Evolutionary conservation across 2,113 vertebrate species (phyloP).

Genomic region (Zingel zingel): DNA sequence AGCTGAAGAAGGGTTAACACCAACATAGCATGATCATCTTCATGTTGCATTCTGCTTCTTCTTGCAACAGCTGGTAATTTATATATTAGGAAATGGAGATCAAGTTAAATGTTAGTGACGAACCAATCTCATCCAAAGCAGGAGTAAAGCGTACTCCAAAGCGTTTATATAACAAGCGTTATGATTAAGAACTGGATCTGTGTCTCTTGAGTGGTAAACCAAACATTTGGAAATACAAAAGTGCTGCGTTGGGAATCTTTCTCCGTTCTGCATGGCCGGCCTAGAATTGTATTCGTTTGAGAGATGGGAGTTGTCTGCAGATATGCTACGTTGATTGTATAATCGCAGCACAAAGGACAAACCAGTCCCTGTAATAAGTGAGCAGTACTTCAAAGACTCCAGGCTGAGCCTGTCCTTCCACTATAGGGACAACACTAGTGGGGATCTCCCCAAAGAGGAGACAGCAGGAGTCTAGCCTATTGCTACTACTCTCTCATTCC

Average conservation of each 20-base stretch:
- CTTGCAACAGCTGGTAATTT: constrained; percentile 65
- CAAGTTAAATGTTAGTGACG: constrained; percentile 53
- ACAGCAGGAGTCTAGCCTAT: constrained; percentile 57
- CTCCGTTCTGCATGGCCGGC: background rate
- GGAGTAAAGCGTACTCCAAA: constrained; percentile 22
- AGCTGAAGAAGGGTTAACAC: constrained; percentile 53
- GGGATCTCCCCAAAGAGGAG: constrained; percentile 63
- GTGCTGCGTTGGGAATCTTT: background rate
- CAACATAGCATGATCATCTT: constrained; percentile 55
- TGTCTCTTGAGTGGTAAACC: constrained; percentile 23
- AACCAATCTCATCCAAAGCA: constrained; percentile 28
- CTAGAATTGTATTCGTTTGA: constrained; percentile 55
- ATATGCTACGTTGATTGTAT: constrained; percentile 39
- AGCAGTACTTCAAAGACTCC: constrained; percentile 67
- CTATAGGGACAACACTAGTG: constrained; percentile 46
- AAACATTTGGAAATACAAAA: constrained; percentile 45
- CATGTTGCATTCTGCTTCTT: constrained; percentile 61
- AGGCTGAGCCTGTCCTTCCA: constrained; percentile 52
- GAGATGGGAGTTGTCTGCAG: constrained; percentile 35
- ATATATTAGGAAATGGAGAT: constrained; percentile 43
- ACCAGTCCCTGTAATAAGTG: constrained; percentile 59
- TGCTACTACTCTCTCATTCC: constrained; percentile 32
- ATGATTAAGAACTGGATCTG: constrained; percentile 26
- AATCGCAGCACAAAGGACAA: constrained; percentile 55
- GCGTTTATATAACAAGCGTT: constrained; percentile 23